phyloP scores from a whole-genome alignment of 2,113 vertebrate species.

The Mirounga angustirostris region DNA sequence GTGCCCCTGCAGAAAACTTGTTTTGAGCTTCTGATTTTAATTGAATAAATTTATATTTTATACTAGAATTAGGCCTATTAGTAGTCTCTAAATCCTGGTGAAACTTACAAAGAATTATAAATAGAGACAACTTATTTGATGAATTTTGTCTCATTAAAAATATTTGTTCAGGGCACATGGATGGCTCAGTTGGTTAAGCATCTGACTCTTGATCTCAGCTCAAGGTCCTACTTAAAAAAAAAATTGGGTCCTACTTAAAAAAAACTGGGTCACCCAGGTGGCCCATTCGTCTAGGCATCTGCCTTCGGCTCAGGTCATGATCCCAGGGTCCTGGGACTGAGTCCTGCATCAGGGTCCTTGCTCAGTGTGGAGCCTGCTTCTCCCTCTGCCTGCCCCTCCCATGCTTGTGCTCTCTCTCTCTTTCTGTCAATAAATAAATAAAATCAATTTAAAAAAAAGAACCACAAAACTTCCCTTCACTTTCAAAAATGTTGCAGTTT shows the following conservation, averaged over 20 bases:
- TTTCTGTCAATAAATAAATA: too few species aligned
- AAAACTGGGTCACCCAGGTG: background rate
- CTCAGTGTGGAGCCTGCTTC: too few species aligned
- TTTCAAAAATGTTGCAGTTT: background rate
- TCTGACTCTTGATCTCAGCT: background rate
- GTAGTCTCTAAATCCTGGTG: background rate
- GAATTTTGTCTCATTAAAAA: background rate
- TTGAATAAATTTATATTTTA: background rate
- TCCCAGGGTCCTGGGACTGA: too few species aligned
- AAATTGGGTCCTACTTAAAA: background rate
- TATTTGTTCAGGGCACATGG: background rate
- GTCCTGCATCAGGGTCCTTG: too few species aligned
- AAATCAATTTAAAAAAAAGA: too few species aligned
- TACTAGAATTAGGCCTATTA: background rate
- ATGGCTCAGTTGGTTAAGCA: background rate
- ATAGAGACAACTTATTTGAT: background rate
- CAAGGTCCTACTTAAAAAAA: background rate
- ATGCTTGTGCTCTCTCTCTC: too few species aligned
- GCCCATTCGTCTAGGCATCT: too few species aligned
- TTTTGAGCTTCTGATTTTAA: background rate
- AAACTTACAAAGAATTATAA: background rate
- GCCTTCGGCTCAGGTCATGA: too few species aligned
- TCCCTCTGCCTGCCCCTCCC: too few species aligned
- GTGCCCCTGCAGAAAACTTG: background rate
- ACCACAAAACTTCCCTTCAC: background rate